Evolutionary conservation across 2,888 invertebrate genomes (phyloP).

Genomic region (Leptura quadrifasciata): DNA sequence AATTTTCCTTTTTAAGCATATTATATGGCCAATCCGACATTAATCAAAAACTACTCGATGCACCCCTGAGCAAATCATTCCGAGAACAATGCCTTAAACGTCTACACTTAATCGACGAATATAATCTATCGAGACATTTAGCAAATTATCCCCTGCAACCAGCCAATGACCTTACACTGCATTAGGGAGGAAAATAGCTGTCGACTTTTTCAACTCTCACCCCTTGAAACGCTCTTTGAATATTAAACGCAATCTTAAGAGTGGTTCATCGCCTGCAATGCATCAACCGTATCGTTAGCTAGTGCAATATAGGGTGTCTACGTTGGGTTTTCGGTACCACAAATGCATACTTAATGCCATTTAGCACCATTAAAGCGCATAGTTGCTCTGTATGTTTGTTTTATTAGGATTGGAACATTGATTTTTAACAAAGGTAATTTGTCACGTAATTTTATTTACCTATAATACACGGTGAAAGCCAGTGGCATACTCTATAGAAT

Average conservation of each 20-base stretch:
- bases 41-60: neutral
- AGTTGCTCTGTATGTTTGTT: neutral
- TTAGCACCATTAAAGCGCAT: neutral
- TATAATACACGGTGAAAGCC: no score
- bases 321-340: slow-evolving; percentile 8
- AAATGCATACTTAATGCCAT: slow-evolving; percentile 12
- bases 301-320: slow-evolving; percentile 39
- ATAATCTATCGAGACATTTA: slow-evolving; percentile 40
- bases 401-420: neutral
- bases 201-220: slow-evolving; percentile 65
- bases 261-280: slow-evolving; percentile 42
- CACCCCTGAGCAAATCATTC: slow-evolving; percentile 1
- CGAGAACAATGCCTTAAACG: slow-evolving; percentile 19
- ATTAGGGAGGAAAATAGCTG: slow-evolving; percentile 65
- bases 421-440: neutral
- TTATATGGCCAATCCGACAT: no score
- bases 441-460: no score
- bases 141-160: slow-evolving; percentile 59
- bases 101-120: slow-evolving; percentile 17
- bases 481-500: no score
- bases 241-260: slow-evolving; percentile 65
- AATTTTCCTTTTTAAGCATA: no score
- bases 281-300: slow-evolving; percentile 54
- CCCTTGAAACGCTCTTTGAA: slow-evolving; percentile 63
- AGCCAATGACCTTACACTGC: slow-evolving; percentile 59